Evolutionary conservation across 2,888 invertebrate species (phyloP), one percentile per base, ranked within the genome.

Genomic region (Bombylius major): DNA sequence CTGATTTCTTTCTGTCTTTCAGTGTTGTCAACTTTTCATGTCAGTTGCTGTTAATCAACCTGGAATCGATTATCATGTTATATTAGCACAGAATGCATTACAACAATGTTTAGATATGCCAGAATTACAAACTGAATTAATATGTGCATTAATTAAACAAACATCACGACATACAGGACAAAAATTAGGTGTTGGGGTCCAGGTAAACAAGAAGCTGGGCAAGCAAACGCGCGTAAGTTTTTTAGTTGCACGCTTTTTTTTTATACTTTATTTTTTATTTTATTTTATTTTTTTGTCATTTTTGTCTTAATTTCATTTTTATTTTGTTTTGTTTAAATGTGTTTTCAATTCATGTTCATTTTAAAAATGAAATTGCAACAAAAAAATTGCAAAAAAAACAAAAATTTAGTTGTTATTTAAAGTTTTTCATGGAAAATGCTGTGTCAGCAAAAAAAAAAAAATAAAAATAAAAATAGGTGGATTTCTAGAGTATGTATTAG

Each of bases 61-160:
- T 55, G 92, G 94, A 69, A 90, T 97, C 65, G 97, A 98, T 78
- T 95, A 96, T 77, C 97, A 98, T 76, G 95, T 98, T 67, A 92
- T 92, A 58, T 79, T 98, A 59, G 96, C 96, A 14, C 97, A 97
- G 81, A 95, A 95, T 75, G 92, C 96, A 42, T 79, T 98, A 56
- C 89, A 91, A 69, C 90, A 91, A 72, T 95, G 95, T 72, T 79
- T 97, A 59, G 90, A 91, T 66, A 86, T 87, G 72, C 81, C 84
- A 49, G 93, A 94, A 76, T 80, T 98, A 62, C 94, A 93, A 72
- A 88, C 93, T 69, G 97, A 98, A 79, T 82, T 98, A 69, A 87
- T 89, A 67, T 89, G 93, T 66, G 89, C 88, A 63, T 79, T 98
- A 64, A 87, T 93, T 63, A 89, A 91, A 69, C 95, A 97, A 79